Base-by-base conservation (phyloP, 2,797 vertebrate genomes). In the Heterohyrax brucei region DNA sequence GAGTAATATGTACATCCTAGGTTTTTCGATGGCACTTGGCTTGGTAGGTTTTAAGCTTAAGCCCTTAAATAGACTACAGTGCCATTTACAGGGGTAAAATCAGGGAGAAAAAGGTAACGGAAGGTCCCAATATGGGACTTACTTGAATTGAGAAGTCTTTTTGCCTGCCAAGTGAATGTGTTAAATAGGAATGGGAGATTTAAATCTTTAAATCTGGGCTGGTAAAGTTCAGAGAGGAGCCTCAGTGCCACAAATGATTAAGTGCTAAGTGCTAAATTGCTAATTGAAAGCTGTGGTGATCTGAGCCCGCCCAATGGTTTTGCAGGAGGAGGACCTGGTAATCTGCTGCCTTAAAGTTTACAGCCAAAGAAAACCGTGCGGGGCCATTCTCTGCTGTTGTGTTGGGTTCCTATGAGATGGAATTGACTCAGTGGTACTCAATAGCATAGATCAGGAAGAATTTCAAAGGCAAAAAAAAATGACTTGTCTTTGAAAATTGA, bases 401-500 rank as follows among this genome's bases (percentile, higher is more conserved):
- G 30, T 66, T 66, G 28, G 28, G 64, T 56, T 4, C 53, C 12
- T 30, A 66, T 30, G 64, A 66, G 62, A 10, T 28, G 8, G 26
- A 66, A 30, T 66, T 66, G 64, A 66, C 64, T 66, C 6, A 6
- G 30, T 19, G 64, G 3, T 28, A 66, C 13, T 26, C 28, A 66
- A 30, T 28, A 66, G 14, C 53, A 10, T 13, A 30, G 64, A 75
- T 13, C 62, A 85, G 73, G 81, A 82, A 81, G 44, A 76, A 77
- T 66, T 72, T 39, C 39, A 18, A 3, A 19, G 50, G 28, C 8
- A 61, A 61, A 88, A 82, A 68, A 82, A 68, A 24, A 84, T 13
- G 30, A 72, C 33, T 61, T 81, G 53, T 3, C 53, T 64, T 91
- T 91, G 76, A 85, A 94, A 88, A 94, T 12, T 24, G 16, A 33